These are phyloP conservation scores for Diachasmimorpha longicaudata DNA, from an alignment of 1,140 invertebrate species.

Conservation along the genomic window DNA sequence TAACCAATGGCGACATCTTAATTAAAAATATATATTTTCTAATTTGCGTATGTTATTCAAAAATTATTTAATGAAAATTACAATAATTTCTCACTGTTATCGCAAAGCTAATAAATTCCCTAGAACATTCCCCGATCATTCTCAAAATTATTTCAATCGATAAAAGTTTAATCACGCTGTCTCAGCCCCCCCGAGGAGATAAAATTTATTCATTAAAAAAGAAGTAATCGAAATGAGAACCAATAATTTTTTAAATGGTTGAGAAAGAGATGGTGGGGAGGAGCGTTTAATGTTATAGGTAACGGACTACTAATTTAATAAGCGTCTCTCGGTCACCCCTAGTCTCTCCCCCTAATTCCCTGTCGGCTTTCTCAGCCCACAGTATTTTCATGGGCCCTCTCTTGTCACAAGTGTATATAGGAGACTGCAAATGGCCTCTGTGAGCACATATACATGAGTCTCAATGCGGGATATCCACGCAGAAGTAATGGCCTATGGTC, in stretches of 20 bases:
- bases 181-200: not conserved
- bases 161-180: not conserved
- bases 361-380: slow-evolving; percentile 7
- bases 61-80: too few relatives aligned
- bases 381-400: not conserved
- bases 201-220: slow-evolving; percentile 8
- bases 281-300: slow-evolving; percentile 24
- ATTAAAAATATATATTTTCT: too few relatives aligned
- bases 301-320: slow-evolving; percentile 40
- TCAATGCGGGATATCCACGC: too few relatives aligned
- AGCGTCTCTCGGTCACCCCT: slow-evolving; percentile 29
- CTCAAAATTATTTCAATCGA: not conserved
- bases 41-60: too few relatives aligned
- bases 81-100: too few relatives aligned
- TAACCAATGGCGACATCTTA: too few relatives aligned
- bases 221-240: not conserved
- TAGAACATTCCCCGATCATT: too few relatives aligned
- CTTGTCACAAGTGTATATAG: slow-evolving; percentile 12
- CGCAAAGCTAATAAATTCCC: too few relatives aligned
- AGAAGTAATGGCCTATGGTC: too few relatives aligned
- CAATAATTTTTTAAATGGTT: not conserved
- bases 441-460: slow-evolving; percentile 1
- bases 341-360: slow-evolving; percentile 17
- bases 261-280: not conserved
- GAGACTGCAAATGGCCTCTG: slow-evolving; percentile 34